Evolutionary conservation across 2,888 invertebrate species (phyloP), one percentile per base, ranked within the genome.

Genomic region (Pristionchus fissidentatus): DNA sequence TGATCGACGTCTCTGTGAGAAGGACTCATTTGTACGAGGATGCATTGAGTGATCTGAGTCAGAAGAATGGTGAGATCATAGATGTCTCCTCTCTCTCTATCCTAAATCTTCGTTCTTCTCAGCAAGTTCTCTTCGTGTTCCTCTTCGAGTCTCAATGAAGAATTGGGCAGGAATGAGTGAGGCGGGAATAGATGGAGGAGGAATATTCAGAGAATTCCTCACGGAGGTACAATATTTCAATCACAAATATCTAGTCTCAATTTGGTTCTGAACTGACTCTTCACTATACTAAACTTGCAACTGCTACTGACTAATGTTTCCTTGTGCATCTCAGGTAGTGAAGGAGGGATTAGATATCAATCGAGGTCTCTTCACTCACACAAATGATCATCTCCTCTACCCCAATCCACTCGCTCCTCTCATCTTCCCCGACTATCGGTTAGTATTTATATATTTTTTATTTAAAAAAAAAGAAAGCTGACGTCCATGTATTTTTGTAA

Each of bases 1-100:
- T 66, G 32, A 84, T 85, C 3, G 60, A 84, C n/a, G 84, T 90
- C n/a, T 85, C 87, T 1, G 93, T 93, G 29, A 88, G 94, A 19
- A 94, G 99, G 84, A 95, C 96, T 87, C 97, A 97, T 93, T 94
- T 99, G n/a, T 99, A 99, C 93, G 98, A 98, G 93, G 99, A 99
- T 93, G 97, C 98, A 0, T 98, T 97, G 92, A 97, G 97, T 82
- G 97, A 97, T 93, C 94, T 98, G 5, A 96, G 97, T 1, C 95
- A 95, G 2, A 96, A 96, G 90, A 97, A 97, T 94, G 96, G 96
- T 96, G 93, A 75, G 85, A 66, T 10, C 10, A 43, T 41, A 26
- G 57, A 80, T 13, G 19, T 7, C 52, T 19, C 52, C 10, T 19
- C 52, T 19, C 52, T 19, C 19, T 49, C 52, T n/a, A 19, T 26